Evolutionary conservation across 2,888 invertebrate species (phyloP).

Genomic region (Odontocolon sp.): DNA sequence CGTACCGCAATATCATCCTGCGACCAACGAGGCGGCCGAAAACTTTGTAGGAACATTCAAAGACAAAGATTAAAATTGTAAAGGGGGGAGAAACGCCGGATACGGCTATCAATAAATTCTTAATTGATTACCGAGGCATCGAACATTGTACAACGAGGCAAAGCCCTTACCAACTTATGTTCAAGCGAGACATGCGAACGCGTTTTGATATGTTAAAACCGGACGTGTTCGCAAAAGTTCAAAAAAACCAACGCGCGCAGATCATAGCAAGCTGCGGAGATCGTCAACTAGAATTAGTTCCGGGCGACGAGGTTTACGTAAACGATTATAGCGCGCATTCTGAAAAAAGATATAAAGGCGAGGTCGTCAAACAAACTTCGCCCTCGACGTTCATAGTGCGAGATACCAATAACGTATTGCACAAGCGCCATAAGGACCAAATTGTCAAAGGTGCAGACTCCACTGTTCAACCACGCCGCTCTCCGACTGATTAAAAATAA

Average conservation of each 20-base stretch:
- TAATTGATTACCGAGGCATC: constrained; percentile 48
- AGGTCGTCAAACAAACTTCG: constrained; percentile 24
- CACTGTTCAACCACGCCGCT: too few relatives aligned
- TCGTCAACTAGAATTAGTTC: not conserved
- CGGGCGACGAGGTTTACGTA: constrained; percentile 9
- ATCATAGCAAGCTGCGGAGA: not conserved
- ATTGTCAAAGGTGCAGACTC: too few relatives aligned
- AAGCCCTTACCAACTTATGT: constrained; percentile 45
- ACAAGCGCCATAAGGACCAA: constrained; percentile 8
- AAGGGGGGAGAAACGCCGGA: constrained; percentile 35
- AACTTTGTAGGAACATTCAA: constrained; percentile 61
- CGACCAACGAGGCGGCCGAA: constrained; percentile 55
- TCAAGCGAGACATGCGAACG: constrained; percentile 21
- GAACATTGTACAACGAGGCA: constrained; percentile 47
- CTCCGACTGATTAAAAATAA: too few relatives aligned
- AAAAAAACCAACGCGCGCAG: not conserved
- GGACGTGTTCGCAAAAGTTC: not conserved
- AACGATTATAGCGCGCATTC: not conserved
- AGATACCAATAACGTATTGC: not conserved
- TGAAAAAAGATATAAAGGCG: constrained; percentile 10
- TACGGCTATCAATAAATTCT: constrained; percentile 28
- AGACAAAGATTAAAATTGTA: constrained; percentile 47
- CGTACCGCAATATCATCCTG: constrained; percentile 57
- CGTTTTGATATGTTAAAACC: constrained; percentile 14
- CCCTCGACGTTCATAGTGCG: constrained; percentile 28